Percentiles rank a stretch among this genome's conserved stretches.
Conservation (phyloP, 2,888 invertebrate genomes). For the Meloe dianella region DNA sequence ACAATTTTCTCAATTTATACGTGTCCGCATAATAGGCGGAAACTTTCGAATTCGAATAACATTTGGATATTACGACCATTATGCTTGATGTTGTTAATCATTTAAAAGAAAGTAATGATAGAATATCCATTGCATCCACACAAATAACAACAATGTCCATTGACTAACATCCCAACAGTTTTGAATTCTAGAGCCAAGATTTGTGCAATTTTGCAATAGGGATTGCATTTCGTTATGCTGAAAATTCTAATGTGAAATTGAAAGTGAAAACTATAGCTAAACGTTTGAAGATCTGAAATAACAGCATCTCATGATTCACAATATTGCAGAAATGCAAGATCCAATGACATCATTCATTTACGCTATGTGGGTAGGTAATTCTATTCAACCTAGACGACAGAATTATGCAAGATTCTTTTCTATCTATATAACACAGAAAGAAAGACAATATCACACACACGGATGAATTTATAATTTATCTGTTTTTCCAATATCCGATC, state of each 20-base stretch:
- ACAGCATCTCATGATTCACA: neutral
- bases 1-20: neutral
- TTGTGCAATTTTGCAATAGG: too few species aligned
- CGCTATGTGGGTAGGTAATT: conserved; percentile 24
- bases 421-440: neutral
- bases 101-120: too few species aligned
- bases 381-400: conserved; percentile 17
- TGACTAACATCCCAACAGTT: too few species aligned
- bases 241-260: neutral
- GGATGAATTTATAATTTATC: conserved; percentile 1
- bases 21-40: too few species aligned
- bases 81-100: too few species aligned
- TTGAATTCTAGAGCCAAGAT: too few species aligned
- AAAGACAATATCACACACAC: neutral
- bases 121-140: too few species aligned
- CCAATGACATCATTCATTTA: conserved; percentile 14
- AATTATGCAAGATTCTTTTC: conserved; percentile 17
- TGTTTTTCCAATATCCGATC: neutral
- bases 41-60: neutral
- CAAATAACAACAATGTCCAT: too few species aligned
- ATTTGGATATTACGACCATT: neutral
- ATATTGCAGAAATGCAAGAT: neutral
- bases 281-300: neutral
- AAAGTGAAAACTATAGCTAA: neutral
- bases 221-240: too few species aligned